Conservation (phyloP, 2,113 vertebrate genomes). For the Climacteris rufus region DNA sequence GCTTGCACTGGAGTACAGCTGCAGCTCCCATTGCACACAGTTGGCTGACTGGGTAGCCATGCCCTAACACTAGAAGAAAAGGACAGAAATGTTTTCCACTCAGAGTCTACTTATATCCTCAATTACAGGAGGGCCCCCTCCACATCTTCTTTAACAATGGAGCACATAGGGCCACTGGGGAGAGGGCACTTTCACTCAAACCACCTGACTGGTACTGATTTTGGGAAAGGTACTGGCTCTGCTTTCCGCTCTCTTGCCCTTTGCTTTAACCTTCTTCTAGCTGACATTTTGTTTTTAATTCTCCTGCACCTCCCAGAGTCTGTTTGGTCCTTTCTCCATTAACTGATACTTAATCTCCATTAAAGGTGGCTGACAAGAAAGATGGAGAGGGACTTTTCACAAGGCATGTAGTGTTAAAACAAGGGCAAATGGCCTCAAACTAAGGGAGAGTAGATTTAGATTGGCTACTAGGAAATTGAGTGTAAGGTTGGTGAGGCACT, state of each 20-base stretch:
- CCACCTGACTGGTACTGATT: neutral
- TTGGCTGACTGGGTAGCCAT: neutral
- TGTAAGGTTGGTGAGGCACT: neutral
- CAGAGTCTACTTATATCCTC: neutral
- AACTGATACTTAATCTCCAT: neutral
- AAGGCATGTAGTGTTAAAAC: neutral
- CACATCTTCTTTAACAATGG: neutral
- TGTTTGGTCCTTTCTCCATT: neutral
- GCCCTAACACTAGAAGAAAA: neutral
- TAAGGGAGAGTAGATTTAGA: neutral
- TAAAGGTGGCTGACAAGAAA: neutral
- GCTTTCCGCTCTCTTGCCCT: neutral
- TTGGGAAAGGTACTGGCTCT: neutral
- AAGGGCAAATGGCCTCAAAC: neutral
- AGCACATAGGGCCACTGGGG: neutral
- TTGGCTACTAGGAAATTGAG: neutral
- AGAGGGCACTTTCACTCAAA: neutral
- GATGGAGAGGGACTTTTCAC: neutral
- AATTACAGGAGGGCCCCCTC: neutral
- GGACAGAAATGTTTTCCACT: neutral
- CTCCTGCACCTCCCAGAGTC: neutral
- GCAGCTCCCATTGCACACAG: neutral
- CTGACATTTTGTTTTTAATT: neutral
- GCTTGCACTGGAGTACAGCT: neutral
- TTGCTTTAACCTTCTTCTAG: neutral